Percentiles rank a stretch among this genome's conserved stretches.
phyloP scores from a whole-genome alignment of 2,888 invertebrate species.

The Meloe dianella region DNA sequence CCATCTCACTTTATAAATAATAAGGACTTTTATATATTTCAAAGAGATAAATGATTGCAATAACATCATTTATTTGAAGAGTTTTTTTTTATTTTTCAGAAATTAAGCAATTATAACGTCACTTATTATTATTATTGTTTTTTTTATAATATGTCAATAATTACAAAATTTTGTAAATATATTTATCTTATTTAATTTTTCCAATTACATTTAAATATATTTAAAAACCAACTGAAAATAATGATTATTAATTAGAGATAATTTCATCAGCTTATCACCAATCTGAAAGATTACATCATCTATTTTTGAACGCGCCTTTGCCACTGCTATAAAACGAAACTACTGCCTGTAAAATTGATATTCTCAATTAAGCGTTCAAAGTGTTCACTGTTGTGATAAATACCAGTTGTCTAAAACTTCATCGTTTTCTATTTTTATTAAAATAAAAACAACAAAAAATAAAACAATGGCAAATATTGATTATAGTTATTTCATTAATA shows the following conservation, averaged over 20 bases:
- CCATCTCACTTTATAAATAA: neutral
- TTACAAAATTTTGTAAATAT: neutral
- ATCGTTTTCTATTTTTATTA: slow-evolving; percentile 13
- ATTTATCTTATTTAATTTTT: slow-evolving; percentile 22
- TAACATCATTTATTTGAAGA: neutral
- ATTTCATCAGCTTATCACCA: slow-evolving; percentile 40
- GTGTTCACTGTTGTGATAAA: slow-evolving; percentile 22
- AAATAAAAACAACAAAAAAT: slow-evolving; percentile 13
- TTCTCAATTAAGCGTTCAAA: slow-evolving; percentile 27
- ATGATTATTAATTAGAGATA: slow-evolving; percentile 31
- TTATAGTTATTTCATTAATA: slow-evolving; percentile 61
- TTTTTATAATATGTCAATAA: neutral
- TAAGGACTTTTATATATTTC: neutral
- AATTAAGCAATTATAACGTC: neutral
- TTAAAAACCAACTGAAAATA: slow-evolving; percentile 15
- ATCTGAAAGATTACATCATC: slow-evolving; percentile 36
- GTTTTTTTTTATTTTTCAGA: neutral
- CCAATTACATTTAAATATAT: slow-evolving; percentile 39
- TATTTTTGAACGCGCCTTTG: slow-evolving; percentile 16
- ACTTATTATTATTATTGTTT: neutral
- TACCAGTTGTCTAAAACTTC: neutral
- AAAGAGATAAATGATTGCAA: neutral
- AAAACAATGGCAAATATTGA: slow-evolving; percentile 51
- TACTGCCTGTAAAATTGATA: slow-evolving; percentile 17
- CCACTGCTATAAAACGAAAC: slow-evolving; percentile 26